Percentiles rank a stretch among this genome's conserved stretches.
Conservation (phyloP, 2,113 vertebrate species). For the Tautogolabrus adspersus region DNA sequence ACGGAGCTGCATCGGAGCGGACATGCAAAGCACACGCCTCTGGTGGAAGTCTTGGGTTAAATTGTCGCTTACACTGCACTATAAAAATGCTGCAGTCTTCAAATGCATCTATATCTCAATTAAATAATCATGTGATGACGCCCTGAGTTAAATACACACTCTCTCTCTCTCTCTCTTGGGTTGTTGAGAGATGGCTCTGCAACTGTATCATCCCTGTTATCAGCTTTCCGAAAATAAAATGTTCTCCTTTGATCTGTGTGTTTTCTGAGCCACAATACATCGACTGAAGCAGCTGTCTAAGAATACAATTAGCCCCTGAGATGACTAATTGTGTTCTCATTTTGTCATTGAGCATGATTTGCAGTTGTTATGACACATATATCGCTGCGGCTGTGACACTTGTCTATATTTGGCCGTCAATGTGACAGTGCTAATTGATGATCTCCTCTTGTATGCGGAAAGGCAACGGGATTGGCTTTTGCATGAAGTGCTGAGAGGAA, state of each 20-base stretch:
- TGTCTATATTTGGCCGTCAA: slow-evolving; percentile 64
- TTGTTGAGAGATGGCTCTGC: slow-evolving; percentile 6
- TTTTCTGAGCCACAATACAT: slow-evolving; percentile 2
- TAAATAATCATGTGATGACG: slow-evolving; percentile 33
- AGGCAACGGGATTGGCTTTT: slow-evolving; percentile 21
- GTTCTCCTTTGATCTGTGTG: not conserved
- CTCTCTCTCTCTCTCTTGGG: not conserved
- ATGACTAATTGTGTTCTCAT: slow-evolving; percentile 50
- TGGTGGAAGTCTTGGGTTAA: not conserved
- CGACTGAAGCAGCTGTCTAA: slow-evolving; percentile 21
- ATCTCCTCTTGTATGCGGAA: slow-evolving; percentile 44
- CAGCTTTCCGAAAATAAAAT: slow-evolving; percentile 1
- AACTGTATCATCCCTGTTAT: not conserved
- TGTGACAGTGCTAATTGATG: slow-evolving; percentile 54
- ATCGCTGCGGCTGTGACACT: slow-evolving; percentile 28
- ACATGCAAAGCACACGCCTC: no score
- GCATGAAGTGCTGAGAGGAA: not conserved
- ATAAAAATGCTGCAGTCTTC: slow-evolving; percentile 35
- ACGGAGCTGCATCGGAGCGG: no score
- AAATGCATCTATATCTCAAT: slow-evolving; percentile 19
- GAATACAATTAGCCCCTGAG: slow-evolving; percentile 35
- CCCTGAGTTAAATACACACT: slow-evolving; percentile 21
- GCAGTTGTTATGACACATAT: slow-evolving; percentile 61
- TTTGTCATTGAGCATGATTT: slow-evolving; percentile 47
- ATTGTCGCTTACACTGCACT: not conserved